Evolutionary conservation across 2,113 vertebrate species (phyloP), one percentile per base, ranked within the genome.

Genomic region (Neogale vison): DNA sequence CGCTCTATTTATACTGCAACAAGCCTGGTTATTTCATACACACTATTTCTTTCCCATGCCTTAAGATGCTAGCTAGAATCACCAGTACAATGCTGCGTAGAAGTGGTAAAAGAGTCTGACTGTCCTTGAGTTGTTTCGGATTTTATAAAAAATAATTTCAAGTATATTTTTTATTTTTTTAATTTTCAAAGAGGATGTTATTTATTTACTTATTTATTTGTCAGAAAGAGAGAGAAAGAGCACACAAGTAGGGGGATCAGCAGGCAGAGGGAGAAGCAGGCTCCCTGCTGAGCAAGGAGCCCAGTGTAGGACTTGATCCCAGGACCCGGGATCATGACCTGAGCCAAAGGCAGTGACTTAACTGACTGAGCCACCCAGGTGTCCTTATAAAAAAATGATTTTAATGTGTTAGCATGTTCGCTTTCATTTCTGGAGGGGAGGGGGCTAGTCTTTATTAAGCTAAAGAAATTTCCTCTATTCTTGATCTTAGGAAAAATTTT

Each of bases 11-110:
- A 34, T 47, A 59, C 21, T 89, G 76, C 71, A 91, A 88, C 13
- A 71, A 96, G 77, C 12, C 63, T 91, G 61, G 86, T 91, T 88
- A 88, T 91, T 97, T 96, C n/a, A 39, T 55, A 61, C 4, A 1
- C 20, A 8, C 76, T 67, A 61, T 91, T 93, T 85, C 71, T 96
- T 93, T 84, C 36, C 42, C 12, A 1, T 69, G 47, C 39, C 39
- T 90, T 76, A 61, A 95, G 55, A 55, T n/a, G 20, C 57, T 92
- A 74, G 42, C 21, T 65, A 31, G 61, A 23, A 31, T 4, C 20
- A 6, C 12, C 61, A 65, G n/a, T 3, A 57, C 50, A 3, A 4
- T 18, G 45, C 21, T 18, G 42, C 29, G 7, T 20, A 59, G 90
- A 67, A 29, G 17, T 14, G 36, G 50, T 34, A 47, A 82, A 67